These are phyloP conservation scores for Rhea pennata DNA, from an alignment of 2,113 vertebrate genomes.

Conservation along the genomic window DNA sequence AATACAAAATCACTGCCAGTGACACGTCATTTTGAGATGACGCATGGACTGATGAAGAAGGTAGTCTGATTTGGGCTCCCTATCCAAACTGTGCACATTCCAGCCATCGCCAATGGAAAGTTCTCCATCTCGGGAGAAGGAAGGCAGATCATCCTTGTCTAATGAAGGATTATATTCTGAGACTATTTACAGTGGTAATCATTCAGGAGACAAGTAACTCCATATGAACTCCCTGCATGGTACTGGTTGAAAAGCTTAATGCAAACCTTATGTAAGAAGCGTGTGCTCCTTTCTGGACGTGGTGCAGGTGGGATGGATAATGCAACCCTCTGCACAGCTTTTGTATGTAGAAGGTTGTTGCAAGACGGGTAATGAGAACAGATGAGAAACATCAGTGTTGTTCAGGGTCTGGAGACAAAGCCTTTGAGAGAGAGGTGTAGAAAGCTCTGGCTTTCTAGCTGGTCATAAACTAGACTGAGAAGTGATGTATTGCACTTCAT, in stretches of 20 bases:
- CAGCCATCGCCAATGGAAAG: neutral
- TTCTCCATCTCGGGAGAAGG: neutral
- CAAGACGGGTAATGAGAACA: neutral
- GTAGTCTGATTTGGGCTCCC: neutral
- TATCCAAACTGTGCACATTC: neutral
- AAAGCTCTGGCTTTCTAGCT: neutral
- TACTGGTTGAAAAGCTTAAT: neutral
- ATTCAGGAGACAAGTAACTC: neutral
- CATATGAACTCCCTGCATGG: neutral
- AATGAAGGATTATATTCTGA: neutral
- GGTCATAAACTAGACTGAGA: neutral
- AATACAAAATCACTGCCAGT: neutral
- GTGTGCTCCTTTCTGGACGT: rapidly evolving
- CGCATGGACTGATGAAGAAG: neutral
- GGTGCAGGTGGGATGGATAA: neutral
- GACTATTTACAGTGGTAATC: neutral
- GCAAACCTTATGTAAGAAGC: neutral
- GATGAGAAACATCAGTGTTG: neutral
- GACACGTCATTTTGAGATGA: neutral
- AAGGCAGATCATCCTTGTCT: neutral
- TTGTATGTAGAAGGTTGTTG: neutral
- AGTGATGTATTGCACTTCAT: neutral
- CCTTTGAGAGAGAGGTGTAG: neutral
- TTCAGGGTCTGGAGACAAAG: neutral
- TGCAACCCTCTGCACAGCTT: neutral